Evolutionary conservation across 2,888 invertebrate species (phyloP).

Genomic region (Leistus spinibarbis): DNA sequence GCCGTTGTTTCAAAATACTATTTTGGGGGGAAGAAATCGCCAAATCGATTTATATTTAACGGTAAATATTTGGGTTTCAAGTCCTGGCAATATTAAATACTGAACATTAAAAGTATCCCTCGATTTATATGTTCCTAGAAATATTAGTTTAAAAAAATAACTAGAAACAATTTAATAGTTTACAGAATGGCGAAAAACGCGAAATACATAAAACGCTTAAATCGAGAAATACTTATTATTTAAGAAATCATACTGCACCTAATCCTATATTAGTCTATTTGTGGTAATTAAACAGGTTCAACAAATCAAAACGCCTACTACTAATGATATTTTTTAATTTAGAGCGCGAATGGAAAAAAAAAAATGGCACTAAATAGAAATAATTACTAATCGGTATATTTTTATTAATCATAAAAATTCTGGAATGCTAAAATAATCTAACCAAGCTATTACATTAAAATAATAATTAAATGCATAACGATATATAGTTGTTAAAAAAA

Average conservation of each 20-base stretch:
- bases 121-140: not conserved
- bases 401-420: constrained; percentile 20
- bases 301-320: not conserved
- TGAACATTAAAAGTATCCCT: not conserved
- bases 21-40: too few relatives aligned
- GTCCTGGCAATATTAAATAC: not conserved
- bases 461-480: not conserved
- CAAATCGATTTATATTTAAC: not conserved
- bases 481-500: constrained; percentile 17
- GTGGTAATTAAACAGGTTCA: not conserved
- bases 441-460: constrained; percentile 1
- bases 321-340: constrained; percentile 8
- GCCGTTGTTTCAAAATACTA: too few relatives aligned
- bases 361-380: constrained; percentile 37
- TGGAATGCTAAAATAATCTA: constrained; percentile 37
- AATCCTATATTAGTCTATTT: not conserved
- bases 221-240: not conserved
- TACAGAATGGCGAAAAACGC: too few relatives aligned
- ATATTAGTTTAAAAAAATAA: not conserved
- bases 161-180: not conserved
- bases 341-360: constrained; percentile 24
- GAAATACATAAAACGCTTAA: not conserved
- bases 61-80: not conserved
- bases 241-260: not conserved
- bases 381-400: constrained; percentile 22